Evolutionary conservation across 2,888 invertebrate species (phyloP), one percentile per base, ranked within the genome.

Genomic region (Heliconius charithonia): DNA sequence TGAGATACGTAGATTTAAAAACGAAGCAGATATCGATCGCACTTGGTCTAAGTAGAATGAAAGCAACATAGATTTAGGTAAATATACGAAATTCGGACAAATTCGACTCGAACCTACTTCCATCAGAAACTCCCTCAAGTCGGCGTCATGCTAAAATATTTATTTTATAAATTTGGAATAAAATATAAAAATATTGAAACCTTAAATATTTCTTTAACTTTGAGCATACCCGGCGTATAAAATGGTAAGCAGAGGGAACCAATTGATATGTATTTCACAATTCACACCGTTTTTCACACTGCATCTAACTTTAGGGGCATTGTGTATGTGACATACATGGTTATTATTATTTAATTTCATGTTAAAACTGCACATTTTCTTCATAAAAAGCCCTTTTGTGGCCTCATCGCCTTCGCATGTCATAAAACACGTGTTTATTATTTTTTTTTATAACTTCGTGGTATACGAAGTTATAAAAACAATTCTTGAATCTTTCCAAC

Each of bases 371-470:
- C 51, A 51, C 19, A 19, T 19, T 19, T 16, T 32, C 16, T 25
- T 13, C 13, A 69, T 69, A 25, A 25, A 69, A n/a, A 25, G 12
- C 16, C 41, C 41, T 25, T 69, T 41, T 41, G 69, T 25, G 69
- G 69, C 69, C 69, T 69, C 69, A 69, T 69, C 25, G 41, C 22
- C 69, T 69, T 69, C 41, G 25, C 3, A 69, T 41, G 25, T 16
- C 12, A 66, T n/a, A 22, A 66, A 66, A 66, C 41, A 41, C 4
- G 6, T 69, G 67, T 25, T 41, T 16, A 69, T 41, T 69, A 41
- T 69, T 69, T 69, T 25, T 25, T 25, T 41, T 25, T 16, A 69
- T 25, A 69, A 41, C n/a, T 41, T 25, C 41, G n/a, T n/a, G n/a
- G n/a, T n/a, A n/a, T n/a, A n/a, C n/a, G n/a, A n/a, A n/a, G n/a